Percentiles rank a stretch among this genome's conserved stretches.
Evolutionary conservation across 2,888 invertebrate genomes (phyloP).

Genomic region (Drosophila anomelani): DNA sequence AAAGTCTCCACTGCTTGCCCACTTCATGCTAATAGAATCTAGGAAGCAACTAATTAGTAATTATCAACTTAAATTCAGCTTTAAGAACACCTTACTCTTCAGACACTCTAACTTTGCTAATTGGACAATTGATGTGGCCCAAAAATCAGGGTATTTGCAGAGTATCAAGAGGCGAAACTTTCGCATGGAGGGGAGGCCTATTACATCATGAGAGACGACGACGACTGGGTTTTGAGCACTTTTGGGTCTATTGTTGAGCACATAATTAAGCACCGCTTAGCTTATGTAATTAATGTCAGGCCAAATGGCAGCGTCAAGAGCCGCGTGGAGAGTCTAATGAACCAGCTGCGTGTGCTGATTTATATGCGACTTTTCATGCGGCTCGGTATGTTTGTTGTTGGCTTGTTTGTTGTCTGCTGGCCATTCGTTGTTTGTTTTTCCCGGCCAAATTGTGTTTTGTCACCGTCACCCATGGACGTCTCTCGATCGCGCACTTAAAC

Average conservation of each 20-base stretch:
- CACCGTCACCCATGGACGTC: conserved; percentile 60
- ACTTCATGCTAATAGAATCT: not conserved
- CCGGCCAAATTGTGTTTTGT: conserved; percentile 74
- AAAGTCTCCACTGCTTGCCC: not conserved
- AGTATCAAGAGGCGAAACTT: conserved; percentile 51
- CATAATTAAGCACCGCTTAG: conserved; percentile 78
- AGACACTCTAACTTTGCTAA: not conserved
- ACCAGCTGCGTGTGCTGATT: conserved; percentile 66
- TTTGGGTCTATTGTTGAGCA: conserved; percentile 72
- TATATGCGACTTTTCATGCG: conserved; percentile 63
- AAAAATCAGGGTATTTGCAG: not conserved
- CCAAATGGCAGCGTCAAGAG: conserved; percentile 48
- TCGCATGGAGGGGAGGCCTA: conserved; percentile 58
- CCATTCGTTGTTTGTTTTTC: conserved; percentile 42
- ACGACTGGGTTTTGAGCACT: conserved; percentile 55
- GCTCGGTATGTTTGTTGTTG: conserved; percentile 5
- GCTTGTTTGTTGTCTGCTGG: conserved; percentile 10
- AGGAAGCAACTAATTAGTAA: not conserved
- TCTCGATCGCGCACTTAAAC: conserved; percentile 72
- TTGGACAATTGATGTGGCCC: not conserved
- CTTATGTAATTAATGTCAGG: conserved; percentile 74
- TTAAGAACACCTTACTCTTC: not conserved
- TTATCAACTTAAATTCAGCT: not conserved
- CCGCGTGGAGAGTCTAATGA: conserved; percentile 68
- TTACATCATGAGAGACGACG: conserved; percentile 65